Evolutionary conservation across 2,888 invertebrate genomes (phyloP).

Genomic region (Enchytraeus crypticus): DNA sequence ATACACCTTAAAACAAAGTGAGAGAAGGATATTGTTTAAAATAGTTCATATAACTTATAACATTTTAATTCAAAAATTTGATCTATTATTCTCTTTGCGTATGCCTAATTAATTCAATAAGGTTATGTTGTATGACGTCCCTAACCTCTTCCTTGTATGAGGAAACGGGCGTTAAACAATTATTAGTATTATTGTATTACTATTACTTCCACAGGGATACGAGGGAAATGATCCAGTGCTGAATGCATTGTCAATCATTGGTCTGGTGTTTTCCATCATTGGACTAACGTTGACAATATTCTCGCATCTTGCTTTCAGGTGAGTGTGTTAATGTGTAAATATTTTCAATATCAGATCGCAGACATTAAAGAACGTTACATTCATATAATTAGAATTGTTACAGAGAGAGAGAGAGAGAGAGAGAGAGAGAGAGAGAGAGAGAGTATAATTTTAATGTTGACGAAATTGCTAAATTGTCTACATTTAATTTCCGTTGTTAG

Average conservation of each 20-base stretch:
- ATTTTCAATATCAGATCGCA: no score
- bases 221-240: slow-evolving; percentile 32
- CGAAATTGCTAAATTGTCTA: background rate
- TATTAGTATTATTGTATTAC: no score
- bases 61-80: background rate
- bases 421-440: background rate
- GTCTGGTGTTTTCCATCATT: slow-evolving; percentile 47
- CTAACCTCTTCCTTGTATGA: no score
- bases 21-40: no score
- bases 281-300: slow-evolving; percentile 51
- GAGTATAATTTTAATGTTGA: background rate
- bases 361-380: no score
- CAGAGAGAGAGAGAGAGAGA: background rate
- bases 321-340: slow-evolving; percentile 17
- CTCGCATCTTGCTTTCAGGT: slow-evolving; percentile 53
- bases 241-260: slow-evolving; percentile 42
- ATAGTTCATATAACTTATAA: no score
- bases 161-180: no score
- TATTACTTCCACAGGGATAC: background rate
- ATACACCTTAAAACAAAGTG: no score
- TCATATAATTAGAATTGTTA: no score
- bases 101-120: no score
- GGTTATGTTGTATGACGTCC: no score
- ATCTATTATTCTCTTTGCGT: background rate
- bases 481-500: no score